These are phyloP conservation scores for Pocota personata DNA, from an alignment of 2,888 invertebrate species.

Conservation along the genomic window DNA sequence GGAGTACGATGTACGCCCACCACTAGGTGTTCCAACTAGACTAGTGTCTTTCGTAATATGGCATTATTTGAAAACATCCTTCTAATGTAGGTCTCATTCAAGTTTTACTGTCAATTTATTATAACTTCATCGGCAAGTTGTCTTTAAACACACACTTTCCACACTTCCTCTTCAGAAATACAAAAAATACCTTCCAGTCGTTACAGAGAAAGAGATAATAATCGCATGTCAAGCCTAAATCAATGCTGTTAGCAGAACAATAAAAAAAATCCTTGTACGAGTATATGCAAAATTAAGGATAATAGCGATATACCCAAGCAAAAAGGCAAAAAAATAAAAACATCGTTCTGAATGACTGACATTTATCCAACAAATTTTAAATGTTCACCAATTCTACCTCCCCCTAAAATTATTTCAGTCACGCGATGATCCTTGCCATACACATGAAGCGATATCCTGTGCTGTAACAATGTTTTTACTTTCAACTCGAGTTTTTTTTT, in stretches of 20 bases:
- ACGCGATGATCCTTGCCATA: constrained; percentile 52
- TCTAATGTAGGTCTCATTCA: constrained; percentile 20
- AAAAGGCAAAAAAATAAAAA: constrained; percentile 4
- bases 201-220: constrained; percentile 33
- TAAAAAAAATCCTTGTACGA: constrained; percentile 25
- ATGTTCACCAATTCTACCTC: constrained; percentile 35
- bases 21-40: background rate
- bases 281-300: constrained; percentile 65
- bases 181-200: background rate
- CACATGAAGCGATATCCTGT: background rate
- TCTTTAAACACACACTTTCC: background rate
- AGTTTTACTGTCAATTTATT: constrained; percentile 42
- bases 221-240: constrained; percentile 62
- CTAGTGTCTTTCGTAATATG: background rate
- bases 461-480: constrained; percentile 25
- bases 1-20: background rate
- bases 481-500: constrained; percentile 10
- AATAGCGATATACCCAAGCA: constrained; percentile 29
- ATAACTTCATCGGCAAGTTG: background rate
- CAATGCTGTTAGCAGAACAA: constrained; percentile 38
- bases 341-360: constrained; percentile 52
- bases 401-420: constrained; percentile 35
- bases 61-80: background rate
- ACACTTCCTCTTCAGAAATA: background rate
- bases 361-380: constrained; percentile 67